Evolutionary conservation across 2,797 vertebrate genomes (phyloP).

Genomic region (Hydrocynus forskahlii): DNA sequence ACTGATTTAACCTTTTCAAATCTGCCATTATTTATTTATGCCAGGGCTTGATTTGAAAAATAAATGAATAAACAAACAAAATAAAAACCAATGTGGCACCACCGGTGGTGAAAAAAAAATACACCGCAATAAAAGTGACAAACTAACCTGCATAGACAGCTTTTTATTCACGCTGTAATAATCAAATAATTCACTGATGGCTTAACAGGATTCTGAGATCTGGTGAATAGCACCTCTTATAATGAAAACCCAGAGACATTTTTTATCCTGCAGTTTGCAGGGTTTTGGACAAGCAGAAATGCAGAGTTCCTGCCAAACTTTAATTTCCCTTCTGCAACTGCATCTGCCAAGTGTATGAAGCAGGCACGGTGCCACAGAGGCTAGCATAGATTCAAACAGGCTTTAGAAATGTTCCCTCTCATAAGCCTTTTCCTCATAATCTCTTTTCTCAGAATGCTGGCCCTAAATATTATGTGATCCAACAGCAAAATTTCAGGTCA

Average conservation of each 20-base stretch:
- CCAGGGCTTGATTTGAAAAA: constrained; percentile 16
- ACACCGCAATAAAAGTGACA: constrained; percentile 12
- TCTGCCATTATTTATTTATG: neutral
- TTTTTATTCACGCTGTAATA: constrained; percentile 44
- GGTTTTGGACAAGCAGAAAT: constrained; percentile 56
- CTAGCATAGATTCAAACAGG: constrained; percentile 70
- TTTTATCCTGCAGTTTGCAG: constrained; percentile 50
- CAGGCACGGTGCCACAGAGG: constrained; percentile 65
- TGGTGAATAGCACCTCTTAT: constrained; percentile 49
- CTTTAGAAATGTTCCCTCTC: constrained; percentile 72
- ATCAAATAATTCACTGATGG: constrained; percentile 42
- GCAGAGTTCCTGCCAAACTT: constrained; percentile 63
- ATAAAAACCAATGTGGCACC: neutral
- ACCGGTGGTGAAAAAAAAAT: neutral
- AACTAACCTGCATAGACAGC: constrained; percentile 36
- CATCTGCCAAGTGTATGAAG: constrained; percentile 59
- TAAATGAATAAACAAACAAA: neutral
- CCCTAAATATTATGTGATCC: constrained; percentile 63
- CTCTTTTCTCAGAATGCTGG: constrained; percentile 65
- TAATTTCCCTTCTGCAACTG: constrained; percentile 67
- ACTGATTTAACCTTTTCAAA: neutral
- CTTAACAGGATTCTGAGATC: constrained; percentile 47
- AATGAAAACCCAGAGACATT: constrained; percentile 47
- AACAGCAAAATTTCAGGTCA: constrained; percentile 65
- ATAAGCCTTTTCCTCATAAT: constrained; percentile 71